A percentile compares a stretch with the other conserved stretches of the same genome.
Evolutionary conservation across 1,140 invertebrate species (phyloP).

Genomic region (Ostrea denselamellosa): DNA sequence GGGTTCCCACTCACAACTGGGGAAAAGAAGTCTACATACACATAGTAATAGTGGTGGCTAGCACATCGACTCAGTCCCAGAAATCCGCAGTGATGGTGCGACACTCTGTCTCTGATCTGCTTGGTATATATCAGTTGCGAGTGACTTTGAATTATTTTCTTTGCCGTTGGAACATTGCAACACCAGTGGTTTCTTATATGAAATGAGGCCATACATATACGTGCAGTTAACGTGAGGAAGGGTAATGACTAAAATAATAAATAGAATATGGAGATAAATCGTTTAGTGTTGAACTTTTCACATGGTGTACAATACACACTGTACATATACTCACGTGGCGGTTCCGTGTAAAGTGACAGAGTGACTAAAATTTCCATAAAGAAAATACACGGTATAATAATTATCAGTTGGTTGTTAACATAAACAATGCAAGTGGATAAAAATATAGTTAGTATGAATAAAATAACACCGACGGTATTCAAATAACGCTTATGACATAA

Average conservation of each 20-base stretch:
- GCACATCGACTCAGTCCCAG: constrained; percentile 17
- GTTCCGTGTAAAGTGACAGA: neutral
- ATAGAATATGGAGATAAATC: too few relatives aligned
- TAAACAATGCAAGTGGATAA: neutral
- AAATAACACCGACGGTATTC: too few relatives aligned
- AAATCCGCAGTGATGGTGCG: constrained; percentile 41
- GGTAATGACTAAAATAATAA: too few relatives aligned
- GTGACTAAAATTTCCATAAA: neutral
- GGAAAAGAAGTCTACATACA: neutral
- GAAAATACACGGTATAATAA: neutral
- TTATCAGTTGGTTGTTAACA: neutral
- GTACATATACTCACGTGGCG: constrained; percentile 26
- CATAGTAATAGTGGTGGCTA: neutral
- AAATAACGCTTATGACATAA: too few relatives aligned
- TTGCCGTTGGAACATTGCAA: constrained; percentile 9
- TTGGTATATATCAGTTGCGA: neutral
- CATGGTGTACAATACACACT: too few relatives aligned
- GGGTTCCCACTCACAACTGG: neutral
- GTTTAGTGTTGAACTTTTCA: too few relatives aligned
- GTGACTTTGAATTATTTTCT: constrained; percentile 20
- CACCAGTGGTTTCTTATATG: constrained; percentile 26
- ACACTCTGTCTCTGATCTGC: constrained; percentile 4
- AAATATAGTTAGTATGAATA: too few relatives aligned
- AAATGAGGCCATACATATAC: neutral
- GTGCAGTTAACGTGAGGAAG: neutral